Percentiles rank a stretch among this genome's conserved stretches.
These are phyloP conservation scores for Ormia ochracea DNA, from an alignment of 2,888 invertebrate genomes.

Conservation along the genomic window DNA sequence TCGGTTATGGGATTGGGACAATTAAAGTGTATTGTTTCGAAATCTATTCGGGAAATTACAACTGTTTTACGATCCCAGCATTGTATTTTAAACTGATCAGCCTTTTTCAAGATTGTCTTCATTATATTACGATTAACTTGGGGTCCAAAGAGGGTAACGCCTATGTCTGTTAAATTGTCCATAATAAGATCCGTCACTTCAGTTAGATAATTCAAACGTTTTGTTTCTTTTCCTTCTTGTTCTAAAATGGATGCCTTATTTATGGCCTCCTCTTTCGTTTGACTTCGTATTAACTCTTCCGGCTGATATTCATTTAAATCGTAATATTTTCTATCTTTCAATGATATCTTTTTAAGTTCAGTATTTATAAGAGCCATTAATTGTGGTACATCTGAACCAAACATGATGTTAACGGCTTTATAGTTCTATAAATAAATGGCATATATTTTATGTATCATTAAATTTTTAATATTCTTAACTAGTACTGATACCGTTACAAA, in stretches of 20 bases:
- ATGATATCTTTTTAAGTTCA: not conserved
- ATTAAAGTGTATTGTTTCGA: constrained; percentile 71
- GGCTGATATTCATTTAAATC: constrained; percentile 54
- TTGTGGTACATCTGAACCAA: not conserved
- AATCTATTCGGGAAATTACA: constrained; percentile 66
- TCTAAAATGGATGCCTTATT: not conserved
- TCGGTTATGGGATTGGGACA: constrained; percentile 71
- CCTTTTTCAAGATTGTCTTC: constrained; percentile 72
- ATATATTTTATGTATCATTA: not conserved
- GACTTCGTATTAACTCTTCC: constrained; percentile 29
- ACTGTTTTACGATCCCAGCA: constrained; percentile 72
- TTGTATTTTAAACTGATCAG: constrained; percentile 71
- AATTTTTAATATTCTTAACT: no score
- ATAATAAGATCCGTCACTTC: constrained; percentile 72
- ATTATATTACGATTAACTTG: constrained; percentile 73
- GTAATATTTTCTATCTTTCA: not conserved
- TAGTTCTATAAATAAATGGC: not conserved
- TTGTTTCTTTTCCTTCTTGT: not conserved
- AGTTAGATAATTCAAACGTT: not conserved
- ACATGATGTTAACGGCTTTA: not conserved
- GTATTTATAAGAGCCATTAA: not conserved
- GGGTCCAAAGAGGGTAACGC: constrained; percentile 74
- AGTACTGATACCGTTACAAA: not conserved
- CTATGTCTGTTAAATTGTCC: constrained; percentile 71
- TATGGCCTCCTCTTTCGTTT: not conserved